phyloP scores from a whole-genome alignment of 2,888 invertebrate species.

The Heliothis peltigera region DNA sequence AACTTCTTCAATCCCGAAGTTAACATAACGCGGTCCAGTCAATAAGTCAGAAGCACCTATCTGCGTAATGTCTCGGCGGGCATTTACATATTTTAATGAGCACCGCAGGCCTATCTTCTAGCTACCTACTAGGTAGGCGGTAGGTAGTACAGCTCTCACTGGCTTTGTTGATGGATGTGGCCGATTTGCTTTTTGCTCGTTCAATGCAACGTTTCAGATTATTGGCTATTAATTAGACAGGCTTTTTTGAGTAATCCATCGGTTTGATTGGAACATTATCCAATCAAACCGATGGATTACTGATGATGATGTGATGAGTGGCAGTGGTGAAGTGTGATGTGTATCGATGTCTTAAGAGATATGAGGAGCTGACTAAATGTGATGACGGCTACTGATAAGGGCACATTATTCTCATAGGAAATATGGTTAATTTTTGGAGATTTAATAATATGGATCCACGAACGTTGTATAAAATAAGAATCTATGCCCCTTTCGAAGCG shows the following conservation, averaged over 20 bases:
- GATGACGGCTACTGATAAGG: too few relatives aligned
- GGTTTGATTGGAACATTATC: not conserved
- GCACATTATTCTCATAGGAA: too few relatives aligned
- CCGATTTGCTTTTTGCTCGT: constrained; percentile 55
- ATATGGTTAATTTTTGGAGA: too few relatives aligned
- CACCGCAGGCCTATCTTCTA: constrained; percentile 82
- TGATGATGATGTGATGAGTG: not conserved
- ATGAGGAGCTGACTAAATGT: too few relatives aligned
- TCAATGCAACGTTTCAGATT: constrained; percentile 44
- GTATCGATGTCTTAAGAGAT: not conserved
- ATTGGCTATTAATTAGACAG: constrained; percentile 48
- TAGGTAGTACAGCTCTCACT: constrained; percentile 60
- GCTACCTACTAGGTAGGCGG: constrained; percentile 64
- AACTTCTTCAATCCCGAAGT: constrained; percentile 9
- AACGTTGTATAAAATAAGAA: too few relatives aligned
- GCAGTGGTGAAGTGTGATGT: not conserved
- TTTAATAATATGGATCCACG: too few relatives aligned
- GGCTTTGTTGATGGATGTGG: constrained; percentile 60
- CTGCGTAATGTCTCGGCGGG: constrained; percentile 87
- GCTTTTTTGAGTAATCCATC: constrained; percentile 11
- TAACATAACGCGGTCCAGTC: constrained; percentile 74
- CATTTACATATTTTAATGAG: constrained; percentile 90
- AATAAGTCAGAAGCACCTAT: constrained; percentile 88
- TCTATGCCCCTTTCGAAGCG: too few relatives aligned
- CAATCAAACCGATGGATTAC: too few relatives aligned